These are phyloP conservation scores for Cricetomys ansorgei DNA, from an alignment of 2,113 vertebrate genomes.

Conservation along the genomic window DNA sequence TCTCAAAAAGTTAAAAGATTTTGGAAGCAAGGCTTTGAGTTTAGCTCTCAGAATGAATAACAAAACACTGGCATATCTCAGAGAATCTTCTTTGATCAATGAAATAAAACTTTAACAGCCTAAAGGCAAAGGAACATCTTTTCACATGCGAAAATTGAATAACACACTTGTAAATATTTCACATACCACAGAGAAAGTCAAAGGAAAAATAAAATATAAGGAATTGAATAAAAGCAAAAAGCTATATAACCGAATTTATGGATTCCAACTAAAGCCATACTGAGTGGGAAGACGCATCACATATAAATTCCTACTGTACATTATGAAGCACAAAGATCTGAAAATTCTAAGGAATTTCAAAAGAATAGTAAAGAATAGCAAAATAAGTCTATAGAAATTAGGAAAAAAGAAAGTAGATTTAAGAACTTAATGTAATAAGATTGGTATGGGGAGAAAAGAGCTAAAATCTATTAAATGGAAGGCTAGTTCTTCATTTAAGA, in stretches of 20 bases:
- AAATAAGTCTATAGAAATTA: background rate
- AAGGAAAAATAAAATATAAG: background rate
- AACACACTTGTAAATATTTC: background rate
- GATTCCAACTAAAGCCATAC: background rate
- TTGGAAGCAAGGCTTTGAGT: background rate
- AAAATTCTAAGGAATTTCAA: background rate
- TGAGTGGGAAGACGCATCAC: background rate
- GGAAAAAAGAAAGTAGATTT: background rate
- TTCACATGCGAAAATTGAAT: background rate
- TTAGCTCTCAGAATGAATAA: background rate
- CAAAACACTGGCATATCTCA: background rate
- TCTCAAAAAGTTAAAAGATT: background rate
- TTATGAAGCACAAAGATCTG: background rate
- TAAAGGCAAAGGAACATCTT: background rate
- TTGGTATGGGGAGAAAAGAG: background rate
- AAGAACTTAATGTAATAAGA: background rate
- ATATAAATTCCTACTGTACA: background rate
- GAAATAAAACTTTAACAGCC: background rate
- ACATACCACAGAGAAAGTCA: background rate
- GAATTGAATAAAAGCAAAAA: background rate
- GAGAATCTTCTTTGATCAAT: background rate
- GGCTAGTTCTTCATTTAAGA: background rate
- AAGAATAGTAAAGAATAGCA: background rate
- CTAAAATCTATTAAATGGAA: background rate
- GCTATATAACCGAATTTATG: background rate